Evolutionary conservation across 1,140 invertebrate species (phyloP).

Genomic region (Hyles euphorbiae): DNA sequence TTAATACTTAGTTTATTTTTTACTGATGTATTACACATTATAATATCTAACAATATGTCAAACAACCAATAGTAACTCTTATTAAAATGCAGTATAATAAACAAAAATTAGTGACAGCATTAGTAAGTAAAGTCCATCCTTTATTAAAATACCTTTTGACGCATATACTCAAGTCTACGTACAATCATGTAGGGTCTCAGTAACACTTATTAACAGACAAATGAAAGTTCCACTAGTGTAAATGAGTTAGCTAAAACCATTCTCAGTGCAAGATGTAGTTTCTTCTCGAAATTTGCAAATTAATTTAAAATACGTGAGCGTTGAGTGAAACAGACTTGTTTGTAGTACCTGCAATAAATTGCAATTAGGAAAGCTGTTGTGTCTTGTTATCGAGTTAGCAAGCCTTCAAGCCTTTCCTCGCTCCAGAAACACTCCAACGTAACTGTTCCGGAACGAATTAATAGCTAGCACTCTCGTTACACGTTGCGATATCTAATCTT

Average conservation of each 20-base stretch:
- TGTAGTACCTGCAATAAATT: slow-evolving; percentile 75
- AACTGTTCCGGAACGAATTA: slow-evolving; percentile 29
- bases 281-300: slow-evolving; percentile 66
- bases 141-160: too few relatives aligned
- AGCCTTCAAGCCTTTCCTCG: slow-evolving; percentile 53
- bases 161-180: too few relatives aligned
- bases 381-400: slow-evolving; percentile 74
- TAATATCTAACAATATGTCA: too few relatives aligned
- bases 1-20: too few relatives aligned
- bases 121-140: neutral
- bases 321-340: slow-evolving; percentile 66
- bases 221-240: slow-evolving; percentile 12
- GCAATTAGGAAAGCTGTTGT: slow-evolving; percentile 72
- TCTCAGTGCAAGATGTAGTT: slow-evolving; percentile 51
- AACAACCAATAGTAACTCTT: too few relatives aligned
- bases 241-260: slow-evolving; percentile 17
- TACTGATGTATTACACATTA: too few relatives aligned
- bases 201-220: slow-evolving; percentile 8
- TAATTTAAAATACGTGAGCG: slow-evolving; percentile 73
- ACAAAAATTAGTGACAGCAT: neutral
- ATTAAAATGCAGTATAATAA: too few relatives aligned
- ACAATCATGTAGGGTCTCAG: neutral
- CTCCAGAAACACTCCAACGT: slow-evolving; percentile 45
- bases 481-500: too few relatives aligned
- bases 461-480: slow-evolving; percentile 21